Evolutionary conservation across 2,797 vertebrate species (phyloP), one percentile per base, ranked within the genome.

Genomic region (Lepus oiostolus): DNA sequence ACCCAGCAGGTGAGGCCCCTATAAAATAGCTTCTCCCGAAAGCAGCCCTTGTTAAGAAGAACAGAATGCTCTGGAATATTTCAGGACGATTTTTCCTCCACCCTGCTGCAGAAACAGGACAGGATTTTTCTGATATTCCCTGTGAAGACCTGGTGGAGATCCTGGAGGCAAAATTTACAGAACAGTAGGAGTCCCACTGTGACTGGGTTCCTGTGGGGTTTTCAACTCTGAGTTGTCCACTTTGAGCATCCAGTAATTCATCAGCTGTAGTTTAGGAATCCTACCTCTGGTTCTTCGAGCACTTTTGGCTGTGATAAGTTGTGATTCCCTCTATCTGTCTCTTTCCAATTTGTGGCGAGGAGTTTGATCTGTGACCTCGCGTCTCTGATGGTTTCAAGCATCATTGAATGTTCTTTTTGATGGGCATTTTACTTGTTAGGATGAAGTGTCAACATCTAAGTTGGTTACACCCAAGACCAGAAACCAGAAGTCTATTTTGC

Each of bases 221-320:
- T 81, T 89, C 71, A 91, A 88, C 42, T 58, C n/a, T 22, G 7
- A 70, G 9, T 35, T 90, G 16, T 76, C 63, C 47, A 84, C 26
- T 87, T 24, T 71, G 42, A 70, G 47, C 1, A 32, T 30, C 30
- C 26, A 50, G 47, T 7, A 80, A 80, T 19, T 79, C 35, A 63
- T 65, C 62, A 24, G 13, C 65, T 60, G 32, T 24, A 67, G 35
- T 68, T 84, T 47, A 21, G 7, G 1, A 14, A 38, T 24, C 24
- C 28, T 26, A 21, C 13, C 42, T 24, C 26, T 17, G 30, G 1
- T 10, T 89, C 32, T 38, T 26, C 0, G 21, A 26, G 5, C 32
- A 17, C 13, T 70, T 60, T 94, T 72, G 70, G 1, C 7, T 11
- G 38, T 3, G 2, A 7, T 68, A 52, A 79, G 1, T 22, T 77